Conservation (phyloP, 2,888 invertebrate genomes). For the Macrosiphum euphorbiae region DNA sequence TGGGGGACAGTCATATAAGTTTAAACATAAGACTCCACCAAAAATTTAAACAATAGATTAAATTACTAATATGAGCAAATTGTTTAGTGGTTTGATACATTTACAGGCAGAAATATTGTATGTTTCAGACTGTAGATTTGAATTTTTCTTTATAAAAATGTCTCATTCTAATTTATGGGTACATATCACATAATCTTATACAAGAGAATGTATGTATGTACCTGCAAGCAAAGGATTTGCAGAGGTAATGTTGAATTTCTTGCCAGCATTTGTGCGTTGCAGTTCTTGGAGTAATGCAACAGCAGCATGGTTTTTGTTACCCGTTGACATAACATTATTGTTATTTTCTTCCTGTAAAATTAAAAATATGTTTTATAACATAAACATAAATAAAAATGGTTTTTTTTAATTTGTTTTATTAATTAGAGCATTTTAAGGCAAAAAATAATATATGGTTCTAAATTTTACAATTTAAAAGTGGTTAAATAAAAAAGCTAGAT, state of each 20-base stretch:
- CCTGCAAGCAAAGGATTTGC: constrained; percentile 90
- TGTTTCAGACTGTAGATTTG: neutral
- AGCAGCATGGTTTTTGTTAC: constrained; percentile 68
- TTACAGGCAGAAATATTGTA: neutral
- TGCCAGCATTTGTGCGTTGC: constrained; percentile 67
- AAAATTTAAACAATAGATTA: neutral
- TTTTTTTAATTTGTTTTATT: neutral
- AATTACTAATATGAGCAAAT: neutral
- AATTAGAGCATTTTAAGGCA: neutral
- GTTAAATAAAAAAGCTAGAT: neutral
- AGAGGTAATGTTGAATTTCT: constrained; percentile 82
- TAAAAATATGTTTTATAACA: constrained; percentile 33
- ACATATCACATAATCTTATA: constrained; percentile 17
- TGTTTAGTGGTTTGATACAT: neutral
- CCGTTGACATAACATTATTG: constrained; percentile 70
- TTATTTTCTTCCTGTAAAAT: constrained; percentile 74
- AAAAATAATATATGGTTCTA: neutral
- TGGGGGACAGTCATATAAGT: neutral
- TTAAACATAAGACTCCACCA: neutral
- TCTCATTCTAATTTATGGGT: neutral
- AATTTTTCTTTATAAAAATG: neutral
- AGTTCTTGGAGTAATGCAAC: constrained; percentile 68
- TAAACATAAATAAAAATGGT: neutral
- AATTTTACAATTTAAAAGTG: neutral
- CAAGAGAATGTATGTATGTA: constrained; percentile 71